These are phyloP conservation scores for Neosilurus hyrtlii DNA, from an alignment of 2,797 vertebrate genomes.

Conservation along the genomic window DNA sequence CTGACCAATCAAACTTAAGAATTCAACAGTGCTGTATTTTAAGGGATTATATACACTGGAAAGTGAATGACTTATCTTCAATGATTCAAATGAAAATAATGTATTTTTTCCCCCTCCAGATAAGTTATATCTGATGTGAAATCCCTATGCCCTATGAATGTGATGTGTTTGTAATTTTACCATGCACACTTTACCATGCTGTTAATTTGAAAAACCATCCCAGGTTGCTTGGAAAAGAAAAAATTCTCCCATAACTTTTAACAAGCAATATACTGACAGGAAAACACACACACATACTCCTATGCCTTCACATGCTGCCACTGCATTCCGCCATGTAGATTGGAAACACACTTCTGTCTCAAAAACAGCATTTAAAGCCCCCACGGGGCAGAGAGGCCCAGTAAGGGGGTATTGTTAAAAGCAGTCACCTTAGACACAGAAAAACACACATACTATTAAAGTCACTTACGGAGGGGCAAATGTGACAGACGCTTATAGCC, in stretches of 20 bases:
- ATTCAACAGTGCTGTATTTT: neutral
- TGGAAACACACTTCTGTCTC: conserved; percentile 71
- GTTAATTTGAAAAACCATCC: neutral
- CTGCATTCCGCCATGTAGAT: conserved; percentile 61
- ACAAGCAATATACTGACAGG: conserved; percentile 1
- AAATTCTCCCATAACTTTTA: neutral
- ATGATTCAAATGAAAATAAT: neutral
- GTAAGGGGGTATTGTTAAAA: conserved; percentile 17
- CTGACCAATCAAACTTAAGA: neutral
- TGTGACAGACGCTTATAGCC: conserved; percentile 20
- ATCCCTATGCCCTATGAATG: neutral
- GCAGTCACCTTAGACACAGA: conserved; percentile 41
- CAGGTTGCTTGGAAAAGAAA: neutral
- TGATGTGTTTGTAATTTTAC: neutral
- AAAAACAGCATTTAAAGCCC: conserved; percentile 62
- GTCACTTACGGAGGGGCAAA: neutral
- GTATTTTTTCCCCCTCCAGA: no score
- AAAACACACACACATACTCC: conserved; percentile 8
- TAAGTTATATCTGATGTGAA: neutral
- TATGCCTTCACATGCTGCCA: conserved; percentile 15
- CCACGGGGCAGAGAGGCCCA: conserved; percentile 53
- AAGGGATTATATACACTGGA: no score
- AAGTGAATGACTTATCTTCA: neutral
- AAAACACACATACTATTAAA: conserved; percentile 21
- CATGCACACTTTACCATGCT: neutral